Base-by-base conservation (phyloP, 2,113 vertebrate genomes). In the Podarcis muralis region DNA sequence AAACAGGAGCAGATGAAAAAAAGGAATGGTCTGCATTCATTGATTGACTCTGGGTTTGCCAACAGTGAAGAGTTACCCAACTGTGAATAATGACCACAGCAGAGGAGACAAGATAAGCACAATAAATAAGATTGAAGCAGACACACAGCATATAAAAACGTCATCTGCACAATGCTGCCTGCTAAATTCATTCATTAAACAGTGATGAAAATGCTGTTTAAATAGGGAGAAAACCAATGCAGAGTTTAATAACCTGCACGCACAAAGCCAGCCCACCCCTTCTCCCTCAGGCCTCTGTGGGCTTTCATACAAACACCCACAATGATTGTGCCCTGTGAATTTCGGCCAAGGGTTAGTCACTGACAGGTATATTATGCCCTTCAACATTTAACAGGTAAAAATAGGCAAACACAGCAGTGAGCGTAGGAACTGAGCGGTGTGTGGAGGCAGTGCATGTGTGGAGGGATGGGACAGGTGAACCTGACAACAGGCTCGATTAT, bases 131-230 rank as follows among this genome's bases (percentile, higher is more conserved):
- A 95, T 83, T 75, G 89, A 95, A 92, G 72, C 87, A 94, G 90
- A 94, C 85, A 88, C 2, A 1, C 43, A 92, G 79, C 76, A 84
- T 95, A 94, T 92, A 93, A 93, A 94, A 94, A 90, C 59, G 69
- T 87, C 83, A 86, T 92, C 85, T 80, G 83, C 81, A 83, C 90
- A 90, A 94, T 81, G 85, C 16, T 84, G 62, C 82, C 37, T 92
- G 87, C 81, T 88, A 89, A 83, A 81, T 95, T 84, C 87, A 89
- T 94, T 95, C 93, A 86, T 91, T 95, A 90, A 95, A 89, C 65
- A 93, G 87, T 92, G 82, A 92, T 85, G 92, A 91, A 95, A 94
- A 75, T 80, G 71, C 12, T 88, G 68, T 80, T 90, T 92, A 89
- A 94, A 81, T 76, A 90, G 5, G 25, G 37, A 27, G 76, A 75